phyloP scores from a whole-genome alignment of 2,113 vertebrate species.

The Myiagra hebetior region DNA sequence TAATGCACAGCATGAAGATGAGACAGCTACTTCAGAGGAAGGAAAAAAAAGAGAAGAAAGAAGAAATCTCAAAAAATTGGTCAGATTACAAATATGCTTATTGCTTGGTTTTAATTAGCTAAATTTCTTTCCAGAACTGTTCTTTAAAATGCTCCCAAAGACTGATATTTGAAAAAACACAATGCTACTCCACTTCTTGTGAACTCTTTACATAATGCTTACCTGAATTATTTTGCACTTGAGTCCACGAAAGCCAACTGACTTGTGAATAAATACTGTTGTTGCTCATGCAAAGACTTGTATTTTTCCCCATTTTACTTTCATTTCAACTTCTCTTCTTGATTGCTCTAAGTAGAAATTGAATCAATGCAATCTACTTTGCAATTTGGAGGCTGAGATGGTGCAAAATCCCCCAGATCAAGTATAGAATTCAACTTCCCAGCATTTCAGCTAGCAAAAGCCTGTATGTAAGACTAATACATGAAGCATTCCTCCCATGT shows the following conservation, averaged over 20 bases:
- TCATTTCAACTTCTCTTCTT: constrained; percentile 30
- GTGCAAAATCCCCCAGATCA: not conserved
- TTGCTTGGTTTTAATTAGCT: not conserved
- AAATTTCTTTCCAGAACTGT: not conserved
- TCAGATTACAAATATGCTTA: not conserved
- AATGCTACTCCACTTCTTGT: not conserved
- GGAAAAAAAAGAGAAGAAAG: not conserved
- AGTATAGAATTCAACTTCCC: not conserved
- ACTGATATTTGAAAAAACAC: not conserved
- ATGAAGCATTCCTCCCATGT: not conserved
- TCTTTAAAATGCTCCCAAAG: not conserved
- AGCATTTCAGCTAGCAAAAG: not conserved
- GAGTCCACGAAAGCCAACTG: not conserved
- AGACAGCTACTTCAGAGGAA: not conserved
- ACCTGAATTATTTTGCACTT: not conserved
- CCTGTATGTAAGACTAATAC: not conserved
- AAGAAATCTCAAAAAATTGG: not conserved
- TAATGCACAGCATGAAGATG: not conserved
- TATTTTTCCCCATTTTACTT: not conserved
- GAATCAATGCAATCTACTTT: not conserved
- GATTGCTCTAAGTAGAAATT: not conserved
- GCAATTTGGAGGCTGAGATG: not conserved
- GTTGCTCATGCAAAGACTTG: not conserved
- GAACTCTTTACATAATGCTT: not conserved
- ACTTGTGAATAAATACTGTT: not conserved